Percentiles rank a stretch among this genome's conserved stretches.
Evolutionary conservation across 2,888 invertebrate species (phyloP).

Genomic region (Hofmannophila pseudospretella): DNA sequence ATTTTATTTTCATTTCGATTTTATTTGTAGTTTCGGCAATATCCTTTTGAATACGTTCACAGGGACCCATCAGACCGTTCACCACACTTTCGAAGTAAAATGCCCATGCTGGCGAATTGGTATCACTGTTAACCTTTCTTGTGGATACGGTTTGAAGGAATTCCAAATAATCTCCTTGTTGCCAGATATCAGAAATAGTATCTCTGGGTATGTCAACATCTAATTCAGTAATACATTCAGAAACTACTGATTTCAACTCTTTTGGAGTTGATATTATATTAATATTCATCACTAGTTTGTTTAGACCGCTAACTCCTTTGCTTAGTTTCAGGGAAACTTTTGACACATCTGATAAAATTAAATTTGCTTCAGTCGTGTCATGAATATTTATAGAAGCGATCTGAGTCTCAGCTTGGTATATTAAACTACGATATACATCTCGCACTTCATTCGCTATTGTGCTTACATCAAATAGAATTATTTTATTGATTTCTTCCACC

Average conservation of each 20-base stretch:
- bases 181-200: too few relatives aligned
- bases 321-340: too few relatives aligned
- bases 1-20: background rate
- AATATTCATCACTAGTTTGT: too few relatives aligned
- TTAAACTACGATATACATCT: background rate
- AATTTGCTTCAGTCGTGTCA: background rate
- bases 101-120: background rate
- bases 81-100: background rate
- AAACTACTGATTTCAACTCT: too few relatives aligned
- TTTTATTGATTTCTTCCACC: background rate
- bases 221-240: too few relatives aligned
- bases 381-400: background rate
- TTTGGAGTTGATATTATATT: too few relatives aligned
- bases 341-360: background rate
- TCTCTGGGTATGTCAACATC: too few relatives aligned
- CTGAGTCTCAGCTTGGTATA: too few relatives aligned
- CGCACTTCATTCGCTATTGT: background rate
- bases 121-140: background rate
- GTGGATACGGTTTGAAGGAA: background rate
- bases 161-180: background rate
- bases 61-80: background rate
- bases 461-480: background rate
- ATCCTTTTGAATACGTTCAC: background rate
- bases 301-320: too few relatives aligned
- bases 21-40: background rate